Evolutionary conservation across 1,140 invertebrate genomes (phyloP), one percentile per base, ranked within the genome.

Genomic region (Drepana arcuata): DNA sequence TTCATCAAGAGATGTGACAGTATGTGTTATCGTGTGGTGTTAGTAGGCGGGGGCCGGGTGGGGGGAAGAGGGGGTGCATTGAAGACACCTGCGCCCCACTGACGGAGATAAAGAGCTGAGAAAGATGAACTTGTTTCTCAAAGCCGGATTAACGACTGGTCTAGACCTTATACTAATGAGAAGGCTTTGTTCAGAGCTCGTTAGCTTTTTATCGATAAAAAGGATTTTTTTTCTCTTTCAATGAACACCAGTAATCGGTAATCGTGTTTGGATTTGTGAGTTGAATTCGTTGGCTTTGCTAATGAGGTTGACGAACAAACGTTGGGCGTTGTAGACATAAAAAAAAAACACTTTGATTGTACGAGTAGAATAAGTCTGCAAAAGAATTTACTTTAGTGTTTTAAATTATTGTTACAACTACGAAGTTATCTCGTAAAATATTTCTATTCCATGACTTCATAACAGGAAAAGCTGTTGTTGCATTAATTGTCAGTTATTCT

Each of bases 1-100:
- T 73, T 73, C 66, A 70, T 73, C 68, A 72, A 43, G 46, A 32
- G 55, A 58, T 65, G 58, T 68, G 69, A 73, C 66, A 70, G 56
- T 65, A 48, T 63, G 53, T 63, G 59, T 73, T 68, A 68, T 59
- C 54, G 47, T 48, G 25, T 27, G 48, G 43, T 54, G 61, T 54
- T 47, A 40, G 42, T 26, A 36, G 27, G 36, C 14, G 29, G 10
- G 29, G 25, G 6, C 26, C 37, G 23, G 21, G 33, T 30, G 34
- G 15, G 24, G 54, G 31, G 50, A 24, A 10, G 40, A 48, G 39
- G 39, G 52, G 40, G 40, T 53, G 48, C 47, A 52, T 35, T 36
- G 46, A 50, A 56, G 41, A 59, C 70, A 71, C 67, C 67, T 71
- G 70, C 60, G 65, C 35, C 54, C 56, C 46, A 58, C 40, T 67